Evolutionary conservation across 1,140 invertebrate genomes (phyloP), one percentile per base, ranked within the genome.

Genomic region (Cephus cinctus): DNA sequence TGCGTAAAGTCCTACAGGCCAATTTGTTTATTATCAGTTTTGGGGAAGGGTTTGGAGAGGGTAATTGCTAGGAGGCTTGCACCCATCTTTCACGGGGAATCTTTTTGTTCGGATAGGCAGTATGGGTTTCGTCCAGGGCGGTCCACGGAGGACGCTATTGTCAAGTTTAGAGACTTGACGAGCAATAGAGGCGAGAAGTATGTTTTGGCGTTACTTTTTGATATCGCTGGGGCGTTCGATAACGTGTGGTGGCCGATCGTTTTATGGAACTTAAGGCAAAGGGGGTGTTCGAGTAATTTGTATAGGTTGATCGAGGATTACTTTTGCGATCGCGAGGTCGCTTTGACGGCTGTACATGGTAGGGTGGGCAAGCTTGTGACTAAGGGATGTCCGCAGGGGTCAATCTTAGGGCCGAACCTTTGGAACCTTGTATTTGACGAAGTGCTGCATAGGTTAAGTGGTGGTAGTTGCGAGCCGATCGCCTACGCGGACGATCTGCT

Each of bases 151-250:
- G 52, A 52, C 2, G 52, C 48, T 2, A 46, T 57, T 5, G 27
- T 20, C 0, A 20, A 47, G 0, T 1, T 50, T 3, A 51, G 11
- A 22, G 19, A 25, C 12, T 12, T 27, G 3, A 23, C 44, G 4
- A 4, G 20, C 2, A 41, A 34, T 0, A 21, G 34, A 4, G 15
- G 8, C 0, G 12, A 41, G 12, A 58, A 45, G 11, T 48, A 50
- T 43, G 47, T 50, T 0, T 2, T 42, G 1, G 47, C 27, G 2
- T 16, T 57, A 0, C 52, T 46, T 21, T 30, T 71, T 0, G 68
- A 69, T 44, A 66, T 69, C 5, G 43, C 52, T 8, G 64, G 61
- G 5, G 66, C 66, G 0, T 69, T 67, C 27, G 62, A 69, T 46
- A 55, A 59, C 31, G 42, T 61, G 1, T 53, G 55, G 50, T 68